Evolutionary conservation across 2,888 invertebrate genomes (phyloP), one percentile per base, ranked within the genome.

Genomic region (Drosophila melanosoma): DNA sequence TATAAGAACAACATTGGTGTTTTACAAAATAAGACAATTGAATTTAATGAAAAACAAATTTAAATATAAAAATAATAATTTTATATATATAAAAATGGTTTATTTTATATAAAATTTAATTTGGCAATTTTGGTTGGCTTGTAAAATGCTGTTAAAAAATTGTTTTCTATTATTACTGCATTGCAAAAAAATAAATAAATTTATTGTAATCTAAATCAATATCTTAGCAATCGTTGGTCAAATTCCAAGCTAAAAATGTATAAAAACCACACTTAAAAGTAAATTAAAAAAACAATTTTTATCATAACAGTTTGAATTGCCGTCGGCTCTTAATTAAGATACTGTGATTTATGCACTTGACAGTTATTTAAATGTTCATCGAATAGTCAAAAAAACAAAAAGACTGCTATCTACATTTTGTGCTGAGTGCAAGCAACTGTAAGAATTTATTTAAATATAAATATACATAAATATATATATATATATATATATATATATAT

Each of bases 291-390:
- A 8, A 1, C 7, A 17, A 45, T 0, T 45, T 12, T 12, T 54
- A 17, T 54, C 17, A 17, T 12, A 7, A n/a, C 12, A 54, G 17
- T 12, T 36, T 7, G 26, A 54, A 17, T n/a, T 23, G 15, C 7
- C 17, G 2, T 2, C n/a, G 23, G 7, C 26, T 7, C 11, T 23
- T 11, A 74, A 69, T 76, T 74, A 76, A 54, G 38, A 54, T 49
- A 10, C 26, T 38, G 29, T 32, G 33, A 58, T 59, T 69, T 62
- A 74, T 76, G 38, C 48, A 69, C 33, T 76, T 11, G 38, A 32
- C 29, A 76, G 40, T 56, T 54, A 63, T 52, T 74, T 69, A 38
- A 59, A 76, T 59, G 10, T 35, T 69, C 51, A 42, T 58, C 36
- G 69, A 69, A 69, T 58, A 48, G 38, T 23, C 17, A 45, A 32